Conservation (phyloP, 2,113 vertebrate genomes). For the Numida meleagris region DNA sequence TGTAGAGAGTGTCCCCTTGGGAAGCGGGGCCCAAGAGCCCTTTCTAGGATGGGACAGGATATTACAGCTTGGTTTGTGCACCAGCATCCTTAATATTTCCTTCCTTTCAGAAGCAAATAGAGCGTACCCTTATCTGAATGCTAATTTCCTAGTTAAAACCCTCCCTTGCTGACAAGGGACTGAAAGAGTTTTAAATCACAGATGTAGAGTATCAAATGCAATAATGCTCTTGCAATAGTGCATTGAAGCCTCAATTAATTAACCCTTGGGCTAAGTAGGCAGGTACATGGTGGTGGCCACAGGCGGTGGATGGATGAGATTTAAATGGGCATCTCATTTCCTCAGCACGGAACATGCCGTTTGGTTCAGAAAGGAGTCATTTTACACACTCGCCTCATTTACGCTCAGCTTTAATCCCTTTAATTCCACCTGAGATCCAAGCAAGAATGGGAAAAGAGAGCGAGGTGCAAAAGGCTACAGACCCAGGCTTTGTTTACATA, state of each 20-base stretch:
- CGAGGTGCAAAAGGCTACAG: constrained; percentile 85
- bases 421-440: constrained; percentile 88
- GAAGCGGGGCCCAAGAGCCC: constrained; percentile 66
- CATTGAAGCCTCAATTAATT: constrained; percentile 95
- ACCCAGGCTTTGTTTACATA: constrained; percentile 88
- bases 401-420: constrained; percentile 89
- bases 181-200: constrained; percentile 93
- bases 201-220: constrained; percentile 95
- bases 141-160: constrained; percentile 98
- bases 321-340: constrained; percentile 99
- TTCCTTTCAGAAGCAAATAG: constrained; percentile 89
- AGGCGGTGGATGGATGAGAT: constrained; percentile 92
- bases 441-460: constrained; percentile 85
- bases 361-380: constrained; percentile 92
- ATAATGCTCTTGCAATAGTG: constrained; percentile 88
- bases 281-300: constrained; percentile 88
- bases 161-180: constrained; percentile 88
- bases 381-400: constrained; percentile 94
- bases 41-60: constrained; percentile 82
- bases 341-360: constrained; percentile 87
- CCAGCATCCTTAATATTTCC: constrained; percentile 88
- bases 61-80: constrained; percentile 83
- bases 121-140: constrained; percentile 95
- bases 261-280: constrained; percentile 91
- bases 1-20: constrained; percentile 20